Conservation (phyloP, 2,888 invertebrate species). For the Perizoma affinitatum region DNA sequence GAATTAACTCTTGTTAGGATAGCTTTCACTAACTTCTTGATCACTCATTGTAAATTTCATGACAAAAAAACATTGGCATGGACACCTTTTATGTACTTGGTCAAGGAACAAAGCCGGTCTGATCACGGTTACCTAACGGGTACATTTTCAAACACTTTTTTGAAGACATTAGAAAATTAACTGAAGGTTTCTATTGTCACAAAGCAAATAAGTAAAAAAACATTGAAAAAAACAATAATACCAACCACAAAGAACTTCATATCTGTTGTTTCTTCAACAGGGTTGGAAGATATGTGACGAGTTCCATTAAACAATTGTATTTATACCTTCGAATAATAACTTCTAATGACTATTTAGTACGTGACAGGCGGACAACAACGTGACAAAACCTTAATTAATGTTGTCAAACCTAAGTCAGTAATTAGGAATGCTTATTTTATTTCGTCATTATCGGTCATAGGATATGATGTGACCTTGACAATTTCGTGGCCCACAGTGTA, state of each 20-base stretch:
- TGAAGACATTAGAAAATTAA: too few relatives aligned
- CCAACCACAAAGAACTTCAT: constrained; percentile 67
- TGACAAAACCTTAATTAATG: constrained; percentile 74
- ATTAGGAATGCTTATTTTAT: constrained; percentile 64
- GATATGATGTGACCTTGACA: constrained; percentile 33
- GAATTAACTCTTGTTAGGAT: too few relatives aligned
- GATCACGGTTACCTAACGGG: too few relatives aligned
- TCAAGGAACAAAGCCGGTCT: too few relatives aligned
- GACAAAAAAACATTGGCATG: too few relatives aligned
- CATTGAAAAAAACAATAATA: constrained; percentile 35
- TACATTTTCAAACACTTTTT: too few relatives aligned
- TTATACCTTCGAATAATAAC: constrained; percentile 67
- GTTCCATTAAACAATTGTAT: constrained; percentile 59
- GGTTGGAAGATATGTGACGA: constrained; percentile 61
- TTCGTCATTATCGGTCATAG: constrained; percentile 38
- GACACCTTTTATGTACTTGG: too few relatives aligned
- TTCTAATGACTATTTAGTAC: constrained; percentile 60
- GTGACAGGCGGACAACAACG: constrained; percentile 67
- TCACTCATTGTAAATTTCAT: too few relatives aligned
- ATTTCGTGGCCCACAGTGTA: constrained; percentile 25
- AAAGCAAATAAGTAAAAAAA: neutral
- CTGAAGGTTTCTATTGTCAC: neutral
- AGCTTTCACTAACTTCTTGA: too few relatives aligned
- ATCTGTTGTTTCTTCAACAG: constrained; percentile 51
- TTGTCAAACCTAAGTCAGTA: constrained; percentile 64